Percentiles rank a stretch among this genome's conserved stretches.
Evolutionary conservation across 2,113 vertebrate species (phyloP).

Genomic region (Thamnophis sirtalis): DNA sequence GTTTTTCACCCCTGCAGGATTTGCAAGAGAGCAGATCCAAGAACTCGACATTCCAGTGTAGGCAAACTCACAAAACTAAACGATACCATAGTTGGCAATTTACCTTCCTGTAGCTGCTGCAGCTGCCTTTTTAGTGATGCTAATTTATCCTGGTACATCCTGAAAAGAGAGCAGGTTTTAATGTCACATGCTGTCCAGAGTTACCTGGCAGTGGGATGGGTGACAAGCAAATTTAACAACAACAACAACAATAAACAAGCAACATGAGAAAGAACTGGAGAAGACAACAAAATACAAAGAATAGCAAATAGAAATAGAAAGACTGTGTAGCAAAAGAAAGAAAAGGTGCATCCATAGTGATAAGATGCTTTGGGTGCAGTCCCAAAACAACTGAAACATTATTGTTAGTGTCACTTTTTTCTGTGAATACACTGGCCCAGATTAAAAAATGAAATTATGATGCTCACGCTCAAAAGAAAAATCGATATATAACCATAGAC

Average conservation of each 20-base stretch:
- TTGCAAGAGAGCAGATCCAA: neutral
- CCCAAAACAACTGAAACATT: neutral
- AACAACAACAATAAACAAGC: too few relatives aligned
- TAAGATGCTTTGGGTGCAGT: too few relatives aligned
- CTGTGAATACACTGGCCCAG: too few relatives aligned
- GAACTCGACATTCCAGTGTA: neutral
- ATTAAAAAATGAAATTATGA: too few relatives aligned
- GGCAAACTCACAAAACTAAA: neutral
- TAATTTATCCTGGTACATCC: constrained; percentile 98
- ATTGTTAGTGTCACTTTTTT: too few relatives aligned
- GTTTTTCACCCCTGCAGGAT: neutral
- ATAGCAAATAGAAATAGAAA: neutral
- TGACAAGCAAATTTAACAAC: neutral
- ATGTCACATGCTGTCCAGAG: neutral
- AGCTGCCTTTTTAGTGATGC: constrained; percentile 93
- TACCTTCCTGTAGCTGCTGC: constrained; percentile 95
- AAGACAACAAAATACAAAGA: neutral
- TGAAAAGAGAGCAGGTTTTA: constrained; percentile 51
- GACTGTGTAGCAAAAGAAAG: neutral
- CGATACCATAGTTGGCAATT: neutral
- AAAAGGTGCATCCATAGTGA: neutral
- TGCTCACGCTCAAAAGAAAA: too few relatives aligned
- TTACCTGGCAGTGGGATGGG: neutral
- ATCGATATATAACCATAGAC: too few relatives aligned
- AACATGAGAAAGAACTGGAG: neutral